Evolutionary conservation across 2,888 invertebrate species (phyloP), one percentile per base, ranked within the genome.

Genomic region (Leuctra nigra): DNA sequence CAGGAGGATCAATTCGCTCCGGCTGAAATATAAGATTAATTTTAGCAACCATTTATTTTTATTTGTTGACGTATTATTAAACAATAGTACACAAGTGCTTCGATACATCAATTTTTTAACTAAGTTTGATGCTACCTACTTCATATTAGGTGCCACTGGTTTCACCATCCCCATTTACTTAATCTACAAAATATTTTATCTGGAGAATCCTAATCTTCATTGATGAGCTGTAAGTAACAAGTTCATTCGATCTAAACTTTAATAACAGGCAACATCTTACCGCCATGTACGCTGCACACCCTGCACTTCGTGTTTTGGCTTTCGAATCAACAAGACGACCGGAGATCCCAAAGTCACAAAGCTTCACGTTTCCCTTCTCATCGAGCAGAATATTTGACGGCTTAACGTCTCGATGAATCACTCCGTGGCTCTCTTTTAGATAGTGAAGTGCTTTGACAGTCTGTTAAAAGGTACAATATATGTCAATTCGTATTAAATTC

Each of bases 311-410:
- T 18, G 97, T 97, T 74, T 93, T 94, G 2, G 97, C 98, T 78
- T 96, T 95, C 50, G 97, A 98, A 77, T 98, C 97, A 33, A 98
- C 97, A 60, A 99, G 80, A 59, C 95, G 83, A 18, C 98, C 99
- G 70, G 97, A 97, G 72, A 99, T 99, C 64, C 99, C 99, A 78
- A 99, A 99, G 81, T 99, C 99, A 77, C 99, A 99, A 33, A 99
- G 78, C 74, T 99, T 99, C 7, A 99, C 91, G 67, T 90, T 90
- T 18, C 98, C 98, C 68, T 84, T 85, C 73, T 91, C 89, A 73
- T 98, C 97, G 64, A 99, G 79, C 62, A 99, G 78, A 65, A 99
- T 99, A 77, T 99, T 99, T 66, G 97, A 97, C 48, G 99, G 99
- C 73, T 98, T 98, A 54, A 98, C 94, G 77, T 98, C 97, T 71